A percentile compares a stretch with the other conserved stretches of the same genome.
These are phyloP conservation scores for Octopus sinensis DNA, from an alignment of 1,140 invertebrate species.

Conservation along the genomic window DNA sequence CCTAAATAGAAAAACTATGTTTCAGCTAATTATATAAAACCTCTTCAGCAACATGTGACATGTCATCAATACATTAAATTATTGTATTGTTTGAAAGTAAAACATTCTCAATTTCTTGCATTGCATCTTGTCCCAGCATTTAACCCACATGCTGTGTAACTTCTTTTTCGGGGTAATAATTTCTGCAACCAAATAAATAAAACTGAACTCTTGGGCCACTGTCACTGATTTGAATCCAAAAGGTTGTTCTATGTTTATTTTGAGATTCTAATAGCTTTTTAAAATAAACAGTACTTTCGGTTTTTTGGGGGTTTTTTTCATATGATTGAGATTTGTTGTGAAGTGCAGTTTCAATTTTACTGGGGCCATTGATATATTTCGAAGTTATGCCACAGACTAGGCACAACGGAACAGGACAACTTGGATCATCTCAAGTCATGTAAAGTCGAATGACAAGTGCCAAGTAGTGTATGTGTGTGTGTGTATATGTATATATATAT, in stretches of 20 bases:
- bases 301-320: not conserved
- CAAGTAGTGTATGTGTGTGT: not conserved
- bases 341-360: not conserved
- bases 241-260: not conserved
- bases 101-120: conserved; percentile 4
- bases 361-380: not conserved
- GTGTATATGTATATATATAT: not conserved
- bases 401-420: conserved; percentile 4
- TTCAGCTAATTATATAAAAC: not conserved
- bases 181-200: not conserved
- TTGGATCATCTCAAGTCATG: not conserved
- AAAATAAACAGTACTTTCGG: not conserved
- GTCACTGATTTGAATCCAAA: not conserved
- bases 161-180: not conserved
- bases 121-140: not conserved
- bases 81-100: conserved; percentile 8
- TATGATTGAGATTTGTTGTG: not conserved
- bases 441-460: not conserved
- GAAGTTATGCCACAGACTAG: not conserved
- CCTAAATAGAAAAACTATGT: not conserved
- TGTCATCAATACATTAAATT: conserved; percentile 1
- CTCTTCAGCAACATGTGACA: conserved; percentile 7
- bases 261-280: conserved; percentile 5
- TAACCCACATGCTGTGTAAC: not conserved
- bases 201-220: not conserved